Base-by-base conservation (phyloP, 2,113 vertebrate species). In the Melanotaenia duboulayi region DNA sequence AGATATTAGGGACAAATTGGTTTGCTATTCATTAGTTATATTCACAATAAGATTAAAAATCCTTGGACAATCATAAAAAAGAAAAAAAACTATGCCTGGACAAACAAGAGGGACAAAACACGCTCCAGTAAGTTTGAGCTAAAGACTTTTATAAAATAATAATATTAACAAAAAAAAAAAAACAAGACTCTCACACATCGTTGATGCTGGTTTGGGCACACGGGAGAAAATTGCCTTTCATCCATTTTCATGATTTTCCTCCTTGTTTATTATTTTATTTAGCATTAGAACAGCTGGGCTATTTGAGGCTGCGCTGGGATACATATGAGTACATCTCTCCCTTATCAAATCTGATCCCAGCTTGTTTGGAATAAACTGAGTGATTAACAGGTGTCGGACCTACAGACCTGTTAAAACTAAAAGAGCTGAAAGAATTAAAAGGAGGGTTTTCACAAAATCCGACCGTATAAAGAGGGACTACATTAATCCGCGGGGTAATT, bases 401-500 rank as follows among this genome's bases (percentile, higher is more conserved):
- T 2, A 17, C n/a, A 35, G 67, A 73, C 56, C 49, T 65, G 51
- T 92, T 91, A 94, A 94, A 93, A 35, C 32, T 87, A 90, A 94
- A 90, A 85, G 91, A 80, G 87, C 81, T 71, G 42, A 16, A 55
- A 32, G 57, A 80, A 66, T 54, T 42, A 48, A 60, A 57, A 54
- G 48, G 23, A 54, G 39, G 75, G 62, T 24, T 86, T 89, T 81
- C 92, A 87, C 90, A 91, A 84, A 92, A 62, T 75, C 83, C 80
- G 70, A 83, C 88, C 84, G 93, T 93, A 93, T 90, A 82, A 70
- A 65, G 44, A 42, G 73, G 74, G 83, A 86, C 86, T 90, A 91
- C 89, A 90, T 94, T 96, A 96, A 97, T 96, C 95, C 95, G 89
- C 88, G 74, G 94, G 93, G 94, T 95, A 95, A 95, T 96, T 95